Evolutionary conservation across 2,797 vertebrate genomes (phyloP), one percentile per base, ranked within the genome.

Genomic region (Macrochelys suwanniensis): DNA sequence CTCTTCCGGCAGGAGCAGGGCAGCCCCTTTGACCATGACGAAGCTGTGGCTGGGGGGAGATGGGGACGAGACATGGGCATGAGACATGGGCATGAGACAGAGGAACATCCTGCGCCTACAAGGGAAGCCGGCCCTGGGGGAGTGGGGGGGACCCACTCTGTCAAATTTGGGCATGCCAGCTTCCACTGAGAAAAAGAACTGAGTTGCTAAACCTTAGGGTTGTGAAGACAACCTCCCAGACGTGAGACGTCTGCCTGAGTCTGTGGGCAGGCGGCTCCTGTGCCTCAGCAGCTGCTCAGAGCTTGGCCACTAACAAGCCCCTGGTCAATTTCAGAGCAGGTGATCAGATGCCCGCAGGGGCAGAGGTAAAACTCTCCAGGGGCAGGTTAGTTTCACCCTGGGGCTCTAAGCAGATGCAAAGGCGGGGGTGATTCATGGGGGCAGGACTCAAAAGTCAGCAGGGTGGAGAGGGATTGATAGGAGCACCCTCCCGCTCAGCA

Each of bases 11-110:
- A 99, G 98, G 88, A 99, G 98, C 80, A 99, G 98, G 11, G 99
- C 99, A 0, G 99, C 99, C 54, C 99, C 99, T 65, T 99, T 99
- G 42, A 99, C 98, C 42, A 99, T 97, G 2, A 99, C 99, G 42
- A 99, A 99, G 97, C 99, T 99, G 42, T 28, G 45, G 25, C 42
- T 76, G 74, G 37, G n/a, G 25, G 50, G 11, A 7, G 28, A 25
- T 6, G 15, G 12, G 16, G 45, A 16, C 1, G 15, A 4, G 45
- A 77, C 45, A 77, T 47, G 19, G 45, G 26, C 15, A 28, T 77
- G 45, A 71, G 17, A 49, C 45, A 77, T 47, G 19, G 45, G 26
- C 15, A 28, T 77, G 45, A 71, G 17, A 49, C 45, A 77, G 45
- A 45, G 45, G 25, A 77, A 77, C n/a, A 10, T 71, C 21, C 37